These are phyloP conservation scores for Cossypha heuglini DNA, from an alignment of 2,797 vertebrate species.

Conservation along the genomic window DNA sequence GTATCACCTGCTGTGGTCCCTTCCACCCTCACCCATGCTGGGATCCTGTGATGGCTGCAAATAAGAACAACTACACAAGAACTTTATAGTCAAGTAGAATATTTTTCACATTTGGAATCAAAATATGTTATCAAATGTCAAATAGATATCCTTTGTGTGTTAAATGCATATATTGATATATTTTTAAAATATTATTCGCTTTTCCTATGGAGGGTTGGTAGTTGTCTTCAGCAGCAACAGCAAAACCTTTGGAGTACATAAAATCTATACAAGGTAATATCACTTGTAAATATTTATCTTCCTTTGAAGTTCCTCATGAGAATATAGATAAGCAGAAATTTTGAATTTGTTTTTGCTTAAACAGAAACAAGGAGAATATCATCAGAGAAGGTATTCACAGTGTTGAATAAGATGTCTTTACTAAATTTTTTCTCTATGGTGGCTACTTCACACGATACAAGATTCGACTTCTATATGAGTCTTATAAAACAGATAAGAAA, in stretches of 20 bases:
- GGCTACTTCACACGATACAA: neutral
- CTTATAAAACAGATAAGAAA: neutral
- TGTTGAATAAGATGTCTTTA: neutral
- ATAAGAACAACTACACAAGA: neutral
- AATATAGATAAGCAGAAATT: neutral
- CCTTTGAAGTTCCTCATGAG: neutral
- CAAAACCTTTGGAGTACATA: neutral
- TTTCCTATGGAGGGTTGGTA: neutral
- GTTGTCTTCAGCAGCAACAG: neutral
- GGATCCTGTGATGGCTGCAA: neutral
- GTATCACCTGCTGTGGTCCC: too few species aligned
- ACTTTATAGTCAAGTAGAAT: neutral
- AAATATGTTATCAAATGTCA: neutral
- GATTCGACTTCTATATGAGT: fast-evolving
- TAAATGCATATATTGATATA: neutral
- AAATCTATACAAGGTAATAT: neutral
- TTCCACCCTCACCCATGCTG: neutral
- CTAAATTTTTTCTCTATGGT: neutral
- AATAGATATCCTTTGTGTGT: neutral
- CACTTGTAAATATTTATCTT: neutral
- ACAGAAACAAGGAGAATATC: neutral
- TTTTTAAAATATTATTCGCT: neutral
- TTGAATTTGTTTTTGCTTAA: neutral
- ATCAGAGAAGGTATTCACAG: neutral
- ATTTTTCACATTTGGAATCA: neutral